Conservation (phyloP, 2,113 vertebrate genomes). For the Tricholaema leucomelas region DNA sequence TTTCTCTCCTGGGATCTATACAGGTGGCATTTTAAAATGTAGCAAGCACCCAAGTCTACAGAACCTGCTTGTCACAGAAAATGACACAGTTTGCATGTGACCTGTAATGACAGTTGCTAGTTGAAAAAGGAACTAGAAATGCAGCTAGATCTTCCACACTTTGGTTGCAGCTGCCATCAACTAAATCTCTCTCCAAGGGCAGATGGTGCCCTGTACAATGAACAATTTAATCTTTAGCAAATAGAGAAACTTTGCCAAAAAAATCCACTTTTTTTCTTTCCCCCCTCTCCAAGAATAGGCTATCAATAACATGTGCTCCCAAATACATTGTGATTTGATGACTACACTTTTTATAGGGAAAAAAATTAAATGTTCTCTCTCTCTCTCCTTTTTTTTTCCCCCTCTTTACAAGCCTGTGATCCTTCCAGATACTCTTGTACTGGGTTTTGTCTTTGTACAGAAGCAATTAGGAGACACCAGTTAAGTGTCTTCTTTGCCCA, state of each 20-base stretch:
- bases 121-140: conserved; percentile 71
- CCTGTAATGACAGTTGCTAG: conserved; percentile 59
- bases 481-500: not conserved
- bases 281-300: conserved; percentile 69
- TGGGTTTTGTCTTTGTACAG: not conserved
- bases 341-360: conserved; percentile 68
- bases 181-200: conserved; percentile 77
- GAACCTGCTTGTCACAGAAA: conserved; percentile 70
- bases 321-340: conserved; percentile 69
- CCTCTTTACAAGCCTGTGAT: conserved; percentile 9
- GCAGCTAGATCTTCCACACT: conserved; percentile 74
- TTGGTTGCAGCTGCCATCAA: conserved; percentile 73
- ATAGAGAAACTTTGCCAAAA: conserved; percentile 78
- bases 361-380: conserved; percentile 43
- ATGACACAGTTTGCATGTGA: conserved; percentile 67
- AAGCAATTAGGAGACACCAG: not conserved
- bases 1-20: conserved; percentile 36
- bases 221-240: conserved; percentile 82
- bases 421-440: not conserved
- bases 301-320: conserved; percentile 77
- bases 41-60: conserved; percentile 24
- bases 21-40: conserved; percentile 65
- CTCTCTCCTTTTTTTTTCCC: not conserved
- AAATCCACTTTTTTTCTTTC: conserved; percentile 60
- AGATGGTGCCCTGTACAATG: conserved; percentile 80